Evolutionary conservation across 2,888 invertebrate species (phyloP), one percentile per base, ranked within the genome.

Genomic region (Drosophila emarginata): DNA sequence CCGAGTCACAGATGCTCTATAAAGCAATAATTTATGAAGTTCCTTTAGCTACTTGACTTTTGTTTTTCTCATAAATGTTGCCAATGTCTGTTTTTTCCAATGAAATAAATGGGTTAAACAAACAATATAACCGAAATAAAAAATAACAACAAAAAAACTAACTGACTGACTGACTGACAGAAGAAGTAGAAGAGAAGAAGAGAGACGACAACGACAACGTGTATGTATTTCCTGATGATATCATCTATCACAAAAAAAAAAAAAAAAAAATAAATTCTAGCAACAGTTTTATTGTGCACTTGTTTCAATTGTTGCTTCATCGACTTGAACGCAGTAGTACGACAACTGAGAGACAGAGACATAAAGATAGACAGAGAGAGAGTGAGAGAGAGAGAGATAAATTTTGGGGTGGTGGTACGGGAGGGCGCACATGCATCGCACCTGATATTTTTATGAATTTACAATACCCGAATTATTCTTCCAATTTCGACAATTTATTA

Each of bases 391-490:
- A 21, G 21, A 21, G 11, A 2, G 37, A 15, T 18, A 28, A 39
- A 12, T 5, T 18, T 40, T 14, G 52, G 54, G 28, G n/a, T 14
- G 11, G 23, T 23, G 23, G 23, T 23, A 23, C 23, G 15, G 7
- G 18, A 6, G 18, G 15, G 56, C 21, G 37, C 67, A 51, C 75
- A 60, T 57, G 80, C 71, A 72, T 72, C 67, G 72, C 80, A 87
- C 87, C 78, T 82, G 86, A 87, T 87, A 87, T 75, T 76, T 89
- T 88, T 88, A 87, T 89, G 79, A 67, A 88, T 88, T 88, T 88
- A 88, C 80, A 81, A 79, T 70, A 53, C 70, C 72, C 71, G 65
- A 82, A 78, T 74, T 76, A 70, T 78, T 87, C 80, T 83, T 78
- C 78, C 78, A 88, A 84, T 88, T 86, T 87, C 78, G 77, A 87